Evolutionary conservation across 1,140 invertebrate genomes (phyloP), one percentile per base, ranked within the genome.

Genomic region (Glomeris maerens): DNA sequence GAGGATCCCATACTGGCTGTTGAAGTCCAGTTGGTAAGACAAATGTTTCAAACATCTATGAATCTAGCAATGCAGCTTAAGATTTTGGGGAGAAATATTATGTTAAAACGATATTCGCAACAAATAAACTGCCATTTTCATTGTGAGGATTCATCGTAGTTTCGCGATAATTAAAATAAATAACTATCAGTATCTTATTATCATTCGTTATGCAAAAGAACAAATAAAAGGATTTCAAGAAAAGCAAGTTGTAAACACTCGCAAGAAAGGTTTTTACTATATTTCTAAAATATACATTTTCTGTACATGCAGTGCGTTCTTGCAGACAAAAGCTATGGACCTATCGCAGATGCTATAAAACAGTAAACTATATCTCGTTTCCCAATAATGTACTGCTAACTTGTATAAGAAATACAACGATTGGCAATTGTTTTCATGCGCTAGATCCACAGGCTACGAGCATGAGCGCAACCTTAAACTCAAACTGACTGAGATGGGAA

Each of bases 241-340:
- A n/a, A n/a, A n/a, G n/a, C n/a, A n/a, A n/a, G n/a, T n/a, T n/a
- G n/a, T n/a, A n/a, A 50, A 22, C 13, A 41, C 46, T 47, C 21
- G 52, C 45, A 39, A 44, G 38, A 53, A 29, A 38, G 52, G 27
- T 51, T 49, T 45, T 31, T 54, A 57, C 45, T 72, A 71, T 31
- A 55, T 63, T 53, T 46, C 28, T 28, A 27, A 44, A 52, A 50
- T 53, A 40, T 41, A 51, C 45, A 40, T 57, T 49, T 58, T 31
- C 52, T 55, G 56, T 57, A 61, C 21, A 61, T 58, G 52, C 57
- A 71, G 60, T 80, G 78, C 61, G 72, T 76, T n/a, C 63, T 83
- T 36, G 72, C 76, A 66, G 83, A 86, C 66, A 78, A 81, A 60
- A 70, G 77, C 52, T 87, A 88, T 69, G 84, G 84, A 50, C 77